These are phyloP conservation scores for Oegoconia quadripuncta DNA, from an alignment of 2,888 invertebrate species.

Conservation along the genomic window DNA sequence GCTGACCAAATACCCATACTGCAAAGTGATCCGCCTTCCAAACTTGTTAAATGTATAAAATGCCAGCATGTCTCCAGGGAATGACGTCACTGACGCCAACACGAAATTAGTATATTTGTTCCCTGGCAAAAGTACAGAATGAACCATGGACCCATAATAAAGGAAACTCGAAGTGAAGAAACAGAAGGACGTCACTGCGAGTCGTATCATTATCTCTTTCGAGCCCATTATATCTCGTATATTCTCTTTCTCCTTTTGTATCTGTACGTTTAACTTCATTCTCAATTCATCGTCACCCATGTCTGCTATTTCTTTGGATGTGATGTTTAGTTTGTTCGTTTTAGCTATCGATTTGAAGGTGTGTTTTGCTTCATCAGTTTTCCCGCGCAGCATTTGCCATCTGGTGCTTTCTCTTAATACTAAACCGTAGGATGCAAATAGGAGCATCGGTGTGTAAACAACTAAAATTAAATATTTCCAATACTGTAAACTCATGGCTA, in stretches of 20 bases:
- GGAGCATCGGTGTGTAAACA: conserved; percentile 46
- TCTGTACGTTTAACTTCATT: conserved; percentile 42
- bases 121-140: conserved; percentile 55
- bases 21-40: conserved; percentile 52
- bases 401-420: conserved; percentile 53
- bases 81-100: conserved; percentile 47
- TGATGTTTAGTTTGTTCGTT: conserved; percentile 45
- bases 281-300: conserved; percentile 43
- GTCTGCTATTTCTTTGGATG: conserved; percentile 43
- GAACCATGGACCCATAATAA: conserved; percentile 54
- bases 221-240: conserved; percentile 50
- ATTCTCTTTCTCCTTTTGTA: conserved; percentile 48
- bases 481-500: conserved; percentile 51
- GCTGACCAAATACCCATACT: conserved; percentile 44
- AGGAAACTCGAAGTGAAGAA: conserved; percentile 60
- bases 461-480: conserved; percentile 55
- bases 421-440: conserved; percentile 42
- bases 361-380: conserved; percentile 43
- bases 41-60: conserved; percentile 48
- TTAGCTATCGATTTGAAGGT: conserved; percentile 43
- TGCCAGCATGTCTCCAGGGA: conserved; percentile 57
- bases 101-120: conserved; percentile 62
- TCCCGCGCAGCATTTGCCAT: conserved; percentile 58
- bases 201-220: conserved; percentile 51
- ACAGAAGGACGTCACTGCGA: conserved; percentile 49